Base-by-base conservation (phyloP, 1,140 invertebrate species). In the Mylabris phalerata region DNA sequence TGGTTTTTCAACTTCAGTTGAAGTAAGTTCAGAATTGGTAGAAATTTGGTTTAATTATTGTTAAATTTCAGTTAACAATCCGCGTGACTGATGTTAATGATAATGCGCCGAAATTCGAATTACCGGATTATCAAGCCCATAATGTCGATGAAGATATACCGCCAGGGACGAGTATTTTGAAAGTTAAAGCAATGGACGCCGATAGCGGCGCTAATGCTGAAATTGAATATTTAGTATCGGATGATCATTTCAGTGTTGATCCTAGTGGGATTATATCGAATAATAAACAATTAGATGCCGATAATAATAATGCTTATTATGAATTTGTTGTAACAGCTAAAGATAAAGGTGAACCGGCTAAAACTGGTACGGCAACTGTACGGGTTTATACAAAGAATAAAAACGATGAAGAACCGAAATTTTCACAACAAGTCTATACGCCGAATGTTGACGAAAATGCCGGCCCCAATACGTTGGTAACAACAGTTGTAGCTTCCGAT, bases 391-490 rank as follows among this genome's bases (percentile, higher is more conserved):
- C 93, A 3, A 95, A 95, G 70, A 96, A 95, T 70, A 95, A 94
- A 76, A 96, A 96, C 74, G 93, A 96, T 69, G 93, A 95, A 77
- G 91, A 95, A 72, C 93, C 93, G 0, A 95, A 95, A 75, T 96
- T 95, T 74, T 95, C 92, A 1, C 93, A 96, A 65, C 92, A 95
- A 78, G 93, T 96, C 0, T 96, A 96, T 71, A 95, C 93, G 1
- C 93, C 93, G 0, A 96, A 95, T 76, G 92, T 95, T 2, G 93
- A 96, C 73, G 93, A 95, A 75, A 96, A 95, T 74, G 93, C 93
- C 9, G 93, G 93, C 2, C 90, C 92, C 0, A 94, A 93, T 68
- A 95, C 93, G 2, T 76, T 96, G 6, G 93, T 95, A 0, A 95
- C 93, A 6, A 96, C 93, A 9, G 93, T 95, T 0, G 92, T 95